These are phyloP conservation scores for Platyscapa corneri DNA, from an alignment of 1,140 invertebrate genomes.

Conservation along the genomic window DNA sequence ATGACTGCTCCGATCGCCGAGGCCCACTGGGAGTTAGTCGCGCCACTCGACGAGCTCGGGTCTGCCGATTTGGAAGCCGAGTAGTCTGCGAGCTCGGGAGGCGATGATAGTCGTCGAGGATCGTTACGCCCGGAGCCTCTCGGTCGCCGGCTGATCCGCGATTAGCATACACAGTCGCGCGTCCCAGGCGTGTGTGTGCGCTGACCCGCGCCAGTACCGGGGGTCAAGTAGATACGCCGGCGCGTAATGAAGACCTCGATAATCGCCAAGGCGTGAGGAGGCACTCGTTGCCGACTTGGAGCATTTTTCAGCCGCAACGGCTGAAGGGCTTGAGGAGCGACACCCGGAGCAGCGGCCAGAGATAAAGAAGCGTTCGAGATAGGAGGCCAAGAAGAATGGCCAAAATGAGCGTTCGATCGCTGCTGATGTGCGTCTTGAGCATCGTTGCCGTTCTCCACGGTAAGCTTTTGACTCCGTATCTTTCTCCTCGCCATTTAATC, in stretches of 20 bases:
- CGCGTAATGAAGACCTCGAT: neutral
- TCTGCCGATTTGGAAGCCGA: too few species aligned
- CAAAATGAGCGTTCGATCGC: conserved; percentile 63
- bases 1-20: too few species aligned
- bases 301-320: neutral
- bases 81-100: too few species aligned
- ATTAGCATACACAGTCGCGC: neutral
- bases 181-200: too few species aligned
- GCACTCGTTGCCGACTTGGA: neutral
- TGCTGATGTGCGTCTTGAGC: conserved; percentile 63
- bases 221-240: neutral
- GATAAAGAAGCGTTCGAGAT: neutral
- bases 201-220: too few species aligned
- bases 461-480: conserved; percentile 54
- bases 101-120: neutral
- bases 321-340: neutral
- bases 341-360: neutral
- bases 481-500: neutral
- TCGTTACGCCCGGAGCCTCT: neutral
- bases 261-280: neutral
- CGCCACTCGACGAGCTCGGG: too few species aligned
- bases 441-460: conserved; percentile 63
- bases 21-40: too few species aligned
- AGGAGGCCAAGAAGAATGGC: conserved; percentile 31
- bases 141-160: conserved; percentile 17